Percentiles rank a stretch among this genome's conserved stretches.
These are phyloP conservation scores for Sardinella longiceps DNA, from an alignment of 2,797 vertebrate genomes.

Conservation along the genomic window DNA sequence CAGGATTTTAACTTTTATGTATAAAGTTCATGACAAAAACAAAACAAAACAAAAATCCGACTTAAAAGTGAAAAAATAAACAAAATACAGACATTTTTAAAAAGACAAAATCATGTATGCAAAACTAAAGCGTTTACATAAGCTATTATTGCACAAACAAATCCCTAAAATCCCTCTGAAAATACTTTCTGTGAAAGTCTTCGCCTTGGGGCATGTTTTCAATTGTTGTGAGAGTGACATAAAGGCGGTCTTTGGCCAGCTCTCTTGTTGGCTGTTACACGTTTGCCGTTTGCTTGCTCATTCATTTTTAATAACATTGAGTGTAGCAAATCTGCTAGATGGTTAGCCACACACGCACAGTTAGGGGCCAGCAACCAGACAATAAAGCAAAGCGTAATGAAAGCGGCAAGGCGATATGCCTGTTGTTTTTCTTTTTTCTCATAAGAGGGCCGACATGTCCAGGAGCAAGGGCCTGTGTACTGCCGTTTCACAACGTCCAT, in stretches of 20 bases:
- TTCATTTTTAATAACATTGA: constrained; percentile 22
- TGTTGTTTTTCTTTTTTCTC: constrained; percentile 17
- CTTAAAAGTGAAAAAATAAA: background rate
- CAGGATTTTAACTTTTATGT: background rate
- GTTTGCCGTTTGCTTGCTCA: background rate
- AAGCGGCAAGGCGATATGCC: background rate
- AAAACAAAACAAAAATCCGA: background rate
- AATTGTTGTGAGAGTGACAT: background rate
- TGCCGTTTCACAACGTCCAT: background rate
- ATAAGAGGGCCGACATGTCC: background rate
- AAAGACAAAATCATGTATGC: background rate
- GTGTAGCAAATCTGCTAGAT: constrained; percentile 16
- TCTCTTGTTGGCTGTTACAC: background rate
- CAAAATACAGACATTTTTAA: background rate
- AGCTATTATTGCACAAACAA: background rate
- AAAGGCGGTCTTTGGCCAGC: background rate
- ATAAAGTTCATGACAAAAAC: background rate
- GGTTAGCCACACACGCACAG: background rate
- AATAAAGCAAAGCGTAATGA: background rate
- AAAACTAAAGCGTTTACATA: background rate
- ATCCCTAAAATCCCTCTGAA: background rate
- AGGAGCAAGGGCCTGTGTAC: background rate
- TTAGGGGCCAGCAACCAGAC: background rate
- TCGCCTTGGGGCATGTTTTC: background rate
- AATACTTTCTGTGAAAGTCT: background rate